These are phyloP conservation scores for Macheiramphus alcinus DNA, from an alignment of 2,113 vertebrate species.

Conservation along the genomic window DNA sequence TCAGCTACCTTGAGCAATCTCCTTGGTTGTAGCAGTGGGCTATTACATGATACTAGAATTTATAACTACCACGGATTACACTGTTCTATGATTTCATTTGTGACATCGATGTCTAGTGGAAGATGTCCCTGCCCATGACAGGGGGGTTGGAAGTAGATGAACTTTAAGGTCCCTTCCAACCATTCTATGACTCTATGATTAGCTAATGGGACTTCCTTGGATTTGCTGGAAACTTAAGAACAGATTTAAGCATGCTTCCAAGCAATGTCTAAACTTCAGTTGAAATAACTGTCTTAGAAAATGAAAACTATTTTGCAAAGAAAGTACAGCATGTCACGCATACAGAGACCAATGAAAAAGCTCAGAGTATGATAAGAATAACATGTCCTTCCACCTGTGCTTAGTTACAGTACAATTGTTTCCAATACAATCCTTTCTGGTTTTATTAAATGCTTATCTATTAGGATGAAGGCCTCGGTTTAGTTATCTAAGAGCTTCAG, in stretches of 20 bases:
- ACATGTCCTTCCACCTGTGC: not conserved
- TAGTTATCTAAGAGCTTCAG: not conserved
- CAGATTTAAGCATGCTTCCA: not conserved
- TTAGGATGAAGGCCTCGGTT: not conserved
- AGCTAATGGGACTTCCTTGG: not conserved
- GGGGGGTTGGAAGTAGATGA: too few species aligned
- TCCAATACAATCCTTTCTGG: not conserved
- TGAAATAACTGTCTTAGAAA: not conserved
- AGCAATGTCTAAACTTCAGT: accelerated
- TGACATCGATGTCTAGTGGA: not conserved
- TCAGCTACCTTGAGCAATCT: not conserved
- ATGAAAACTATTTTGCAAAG: not conserved
- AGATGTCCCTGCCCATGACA: too few species aligned
- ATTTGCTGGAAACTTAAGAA: not conserved
- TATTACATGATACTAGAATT: not conserved
- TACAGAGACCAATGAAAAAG: not conserved
- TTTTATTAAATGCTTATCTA: not conserved
- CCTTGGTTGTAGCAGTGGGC: not conserved
- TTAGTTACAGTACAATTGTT: not conserved
- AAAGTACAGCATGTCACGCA: accelerated
- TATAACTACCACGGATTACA: not conserved
- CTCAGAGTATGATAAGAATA: not conserved
- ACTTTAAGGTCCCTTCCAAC: too few species aligned
- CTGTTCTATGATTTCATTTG: not conserved
- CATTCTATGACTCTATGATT: not conserved